These are phyloP conservation scores for Linnaemya tessellans DNA, from an alignment of 2,888 invertebrate genomes.

Conservation along the genomic window DNA sequence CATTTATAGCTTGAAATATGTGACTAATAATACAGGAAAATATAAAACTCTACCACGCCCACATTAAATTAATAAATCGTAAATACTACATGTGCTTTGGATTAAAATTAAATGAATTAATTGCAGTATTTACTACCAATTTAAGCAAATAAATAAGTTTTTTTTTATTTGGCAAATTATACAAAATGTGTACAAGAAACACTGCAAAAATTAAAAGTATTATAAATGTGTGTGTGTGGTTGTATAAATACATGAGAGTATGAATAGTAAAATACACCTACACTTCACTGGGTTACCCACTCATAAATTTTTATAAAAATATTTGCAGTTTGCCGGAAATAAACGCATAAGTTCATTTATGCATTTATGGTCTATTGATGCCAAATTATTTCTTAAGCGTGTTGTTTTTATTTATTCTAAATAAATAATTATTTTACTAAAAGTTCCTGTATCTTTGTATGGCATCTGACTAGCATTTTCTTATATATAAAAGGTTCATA, in stretches of 20 bases:
- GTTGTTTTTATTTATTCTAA: too few species aligned
- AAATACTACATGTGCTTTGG: background rate
- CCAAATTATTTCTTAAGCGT: too few species aligned
- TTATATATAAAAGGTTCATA: too few species aligned
- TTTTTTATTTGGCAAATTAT: background rate
- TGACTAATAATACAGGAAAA: slow-evolving; percentile 44
- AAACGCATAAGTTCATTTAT: background rate
- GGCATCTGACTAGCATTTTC: too few species aligned
- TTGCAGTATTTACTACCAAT: slow-evolving; percentile 8
- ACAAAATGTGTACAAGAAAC: background rate
- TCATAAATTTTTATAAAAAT: background rate
- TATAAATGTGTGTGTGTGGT: too few species aligned
- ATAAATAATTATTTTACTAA: too few species aligned
- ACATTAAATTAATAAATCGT: background rate
- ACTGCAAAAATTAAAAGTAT: background rate
- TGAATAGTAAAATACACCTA: slow-evolving; percentile 36
- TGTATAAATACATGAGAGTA: too few species aligned
- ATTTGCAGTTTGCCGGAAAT: background rate
- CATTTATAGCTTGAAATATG: background rate
- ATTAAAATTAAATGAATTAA: background rate
- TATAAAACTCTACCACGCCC: slow-evolving; percentile 8
- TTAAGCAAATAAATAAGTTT: slow-evolving; percentile 28
- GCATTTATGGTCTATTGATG: background rate
- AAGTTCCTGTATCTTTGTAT: too few species aligned
- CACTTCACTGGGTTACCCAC: background rate